Evolutionary conservation across 23 tunicate species (phyloP).

Genomic region (Trididemnum nubilum): DNA sequence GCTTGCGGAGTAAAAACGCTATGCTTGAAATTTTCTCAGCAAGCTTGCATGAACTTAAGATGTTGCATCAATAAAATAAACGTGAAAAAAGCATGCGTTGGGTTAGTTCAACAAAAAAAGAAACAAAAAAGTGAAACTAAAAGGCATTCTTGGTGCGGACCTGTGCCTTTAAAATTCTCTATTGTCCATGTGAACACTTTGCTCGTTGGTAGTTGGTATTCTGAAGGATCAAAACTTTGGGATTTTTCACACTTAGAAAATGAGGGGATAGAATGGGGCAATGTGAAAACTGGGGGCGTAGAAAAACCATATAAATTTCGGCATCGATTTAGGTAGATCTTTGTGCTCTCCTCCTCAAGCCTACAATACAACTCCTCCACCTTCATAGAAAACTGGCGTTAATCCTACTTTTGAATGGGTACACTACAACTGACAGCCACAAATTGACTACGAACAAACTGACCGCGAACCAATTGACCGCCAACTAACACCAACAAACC

Average conservation of each 20-base stretch:
- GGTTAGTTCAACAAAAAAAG: too few relatives aligned
- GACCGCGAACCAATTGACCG: too few relatives aligned
- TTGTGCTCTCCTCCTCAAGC: constrained; percentile 75
- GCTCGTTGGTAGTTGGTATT: neutral
- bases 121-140: constrained; percentile 2
- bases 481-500: too few relatives aligned
- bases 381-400: constrained; percentile 33
- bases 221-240: neutral
- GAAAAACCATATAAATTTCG: constrained; percentile 40
- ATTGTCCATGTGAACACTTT: constrained; percentile 21
- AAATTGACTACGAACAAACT: too few relatives aligned
- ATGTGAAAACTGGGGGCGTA: constrained; percentile 23
- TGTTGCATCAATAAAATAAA: too few relatives aligned
- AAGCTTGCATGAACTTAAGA: too few relatives aligned
- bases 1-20: too few relatives aligned
- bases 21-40: too few relatives aligned
- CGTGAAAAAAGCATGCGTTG: too few relatives aligned
- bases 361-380: constrained; percentile 84
- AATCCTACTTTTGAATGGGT: too few relatives aligned
- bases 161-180: constrained; percentile 25
- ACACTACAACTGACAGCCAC: neutral
- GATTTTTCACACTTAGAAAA: neutral
- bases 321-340: constrained; percentile 69
- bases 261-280: constrained; percentile 32
- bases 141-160: constrained; percentile 11